Conservation (phyloP, 2,888 invertebrate genomes). For the Nebria salina region DNA sequence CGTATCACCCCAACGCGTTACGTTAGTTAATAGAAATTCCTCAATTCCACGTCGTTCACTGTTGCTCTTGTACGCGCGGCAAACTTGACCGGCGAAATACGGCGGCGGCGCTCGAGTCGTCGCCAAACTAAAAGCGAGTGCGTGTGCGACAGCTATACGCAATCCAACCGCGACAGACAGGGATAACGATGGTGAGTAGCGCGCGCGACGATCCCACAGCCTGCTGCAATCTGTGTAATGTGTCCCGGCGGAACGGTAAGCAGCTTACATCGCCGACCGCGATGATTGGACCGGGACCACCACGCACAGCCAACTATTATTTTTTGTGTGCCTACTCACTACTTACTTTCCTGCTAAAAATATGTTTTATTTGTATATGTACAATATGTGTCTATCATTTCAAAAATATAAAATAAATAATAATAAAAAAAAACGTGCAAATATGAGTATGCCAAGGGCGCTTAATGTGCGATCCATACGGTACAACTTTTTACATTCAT, state of each 20-base stretch:
- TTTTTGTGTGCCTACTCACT: conserved; percentile 51
- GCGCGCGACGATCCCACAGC: conserved; percentile 20
- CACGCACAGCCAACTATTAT: conserved; percentile 50
- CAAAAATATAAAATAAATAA: background rate
- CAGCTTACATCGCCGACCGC: conserved; percentile 58
- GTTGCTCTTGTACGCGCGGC: conserved; percentile 15
- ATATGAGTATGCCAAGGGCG: too few species aligned
- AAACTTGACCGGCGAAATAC: conserved; percentile 18
- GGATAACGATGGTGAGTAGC: background rate
- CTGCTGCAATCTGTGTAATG: conserved; percentile 61
- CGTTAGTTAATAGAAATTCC: conserved; percentile 45
- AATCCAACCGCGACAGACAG: background rate
- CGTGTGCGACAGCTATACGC: background rate
- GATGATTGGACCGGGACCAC: conserved; percentile 58
- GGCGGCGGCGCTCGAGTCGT: background rate
- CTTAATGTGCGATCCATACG: too few species aligned
- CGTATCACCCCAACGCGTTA: conserved; percentile 7
- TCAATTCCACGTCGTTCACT: conserved; percentile 25
- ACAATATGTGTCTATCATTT: background rate
- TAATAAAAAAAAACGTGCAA: background rate
- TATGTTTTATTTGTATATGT: background rate
- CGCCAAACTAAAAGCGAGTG: background rate
- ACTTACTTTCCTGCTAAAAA: too few species aligned
- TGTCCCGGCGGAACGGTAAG: conserved; percentile 59
- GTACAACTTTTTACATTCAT: too few species aligned